These are phyloP conservation scores for Recurvirostra avosetta DNA, from an alignment of 2,113 vertebrate species.

Conservation along the genomic window DNA sequence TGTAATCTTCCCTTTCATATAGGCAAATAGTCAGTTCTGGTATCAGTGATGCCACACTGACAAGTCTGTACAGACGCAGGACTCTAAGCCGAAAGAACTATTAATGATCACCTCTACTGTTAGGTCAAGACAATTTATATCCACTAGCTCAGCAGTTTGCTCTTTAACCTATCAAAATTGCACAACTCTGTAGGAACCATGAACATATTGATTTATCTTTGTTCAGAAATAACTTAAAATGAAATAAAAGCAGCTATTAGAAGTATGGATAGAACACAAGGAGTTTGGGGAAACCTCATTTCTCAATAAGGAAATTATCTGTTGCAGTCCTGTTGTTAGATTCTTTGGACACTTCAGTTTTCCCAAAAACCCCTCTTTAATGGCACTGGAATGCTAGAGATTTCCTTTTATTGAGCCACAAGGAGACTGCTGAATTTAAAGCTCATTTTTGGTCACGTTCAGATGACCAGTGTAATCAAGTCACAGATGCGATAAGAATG, in stretches of 20 bases:
- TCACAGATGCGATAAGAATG: background rate
- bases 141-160: background rate
- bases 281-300: background rate
- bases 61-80: background rate
- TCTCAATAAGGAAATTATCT: background rate
- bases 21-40: background rate
- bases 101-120: background rate
- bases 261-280: background rate
- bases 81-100: background rate
- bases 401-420: background rate
- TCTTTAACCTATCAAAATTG: background rate
- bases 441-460: background rate
- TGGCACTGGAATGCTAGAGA: background rate
- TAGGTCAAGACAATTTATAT: background rate
- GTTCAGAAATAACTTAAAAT: background rate
- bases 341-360: background rate
- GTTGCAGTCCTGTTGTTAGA: background rate
- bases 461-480: background rate
- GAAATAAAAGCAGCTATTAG: background rate
- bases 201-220: background rate
- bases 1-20: background rate
- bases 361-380: background rate
- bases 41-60: background rate
- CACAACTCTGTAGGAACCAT: background rate
- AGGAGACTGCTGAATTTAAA: background rate